phyloP scores from a whole-genome alignment of 2,113 vertebrate genomes.

The Vulpes vulpes region DNA sequence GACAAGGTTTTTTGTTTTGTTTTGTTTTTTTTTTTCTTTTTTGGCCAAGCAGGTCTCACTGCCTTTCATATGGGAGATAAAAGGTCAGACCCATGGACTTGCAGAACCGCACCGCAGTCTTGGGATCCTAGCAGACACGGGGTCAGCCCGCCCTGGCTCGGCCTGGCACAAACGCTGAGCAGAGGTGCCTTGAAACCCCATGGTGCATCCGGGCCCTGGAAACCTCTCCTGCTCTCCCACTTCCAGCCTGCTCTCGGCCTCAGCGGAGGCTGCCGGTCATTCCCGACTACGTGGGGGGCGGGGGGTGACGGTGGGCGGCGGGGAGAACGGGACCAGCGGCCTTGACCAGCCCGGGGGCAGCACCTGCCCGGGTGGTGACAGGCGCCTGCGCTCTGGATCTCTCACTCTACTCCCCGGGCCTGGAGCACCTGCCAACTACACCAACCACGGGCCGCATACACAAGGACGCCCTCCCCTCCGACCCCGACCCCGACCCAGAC shows the following conservation, averaged over 20 bases:
- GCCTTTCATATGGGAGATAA: neutral
- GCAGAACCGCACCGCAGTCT: neutral
- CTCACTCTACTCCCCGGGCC: neutral
- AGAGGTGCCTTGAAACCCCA: neutral
- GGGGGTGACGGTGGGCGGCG: neutral
- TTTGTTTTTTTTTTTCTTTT: neutral
- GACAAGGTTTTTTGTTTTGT: neutral
- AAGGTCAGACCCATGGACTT: neutral
- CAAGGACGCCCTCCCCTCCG: neutral
- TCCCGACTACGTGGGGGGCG: neutral
- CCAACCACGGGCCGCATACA: neutral
- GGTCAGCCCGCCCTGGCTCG: neutral
- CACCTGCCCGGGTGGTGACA: neutral
- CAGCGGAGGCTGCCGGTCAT: neutral
- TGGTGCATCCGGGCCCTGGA: neutral
- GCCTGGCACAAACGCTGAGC: neutral
- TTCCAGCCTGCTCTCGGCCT: neutral
- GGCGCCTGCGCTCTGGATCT: neutral
- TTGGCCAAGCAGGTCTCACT: neutral
- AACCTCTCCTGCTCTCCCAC: conserved; percentile 19
- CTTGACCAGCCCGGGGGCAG: neutral
- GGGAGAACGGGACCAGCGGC: conserved; percentile 45
- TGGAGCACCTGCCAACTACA: neutral
- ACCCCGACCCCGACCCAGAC: conserved; percentile 54
- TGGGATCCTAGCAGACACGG: neutral